These are phyloP conservation scores for Formica exsecta DNA, from an alignment of 1,140 invertebrate genomes.

Conservation along the genomic window DNA sequence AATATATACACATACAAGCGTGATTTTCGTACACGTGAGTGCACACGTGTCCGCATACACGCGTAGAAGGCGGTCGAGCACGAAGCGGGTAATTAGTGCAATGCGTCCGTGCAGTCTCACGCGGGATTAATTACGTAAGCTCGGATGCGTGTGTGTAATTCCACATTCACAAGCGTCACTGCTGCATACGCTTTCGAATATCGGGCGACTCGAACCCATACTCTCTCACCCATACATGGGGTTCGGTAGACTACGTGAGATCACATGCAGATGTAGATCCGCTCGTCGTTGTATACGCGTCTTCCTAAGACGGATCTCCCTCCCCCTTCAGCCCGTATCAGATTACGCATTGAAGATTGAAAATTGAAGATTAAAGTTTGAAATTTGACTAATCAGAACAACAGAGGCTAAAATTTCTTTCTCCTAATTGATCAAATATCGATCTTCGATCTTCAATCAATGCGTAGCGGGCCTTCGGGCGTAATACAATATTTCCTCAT, in stretches of 20 bases:
- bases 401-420: too few species aligned
- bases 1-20: background rate
- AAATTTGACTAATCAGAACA: too few species aligned
- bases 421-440: too few species aligned
- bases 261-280: background rate
- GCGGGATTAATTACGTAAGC: slow-evolving; percentile 75
- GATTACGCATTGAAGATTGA: too few species aligned
- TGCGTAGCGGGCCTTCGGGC: background rate
- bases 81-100: slow-evolving; percentile 76
- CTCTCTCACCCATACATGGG: background rate
- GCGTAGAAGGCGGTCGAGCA: slow-evolving; percentile 61
- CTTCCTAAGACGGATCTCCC: slow-evolving; percentile 50
- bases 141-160: slow-evolving; percentile 52
- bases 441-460: too few species aligned
- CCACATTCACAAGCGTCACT: slow-evolving; percentile 34
- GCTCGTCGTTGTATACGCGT: slow-evolving; percentile 44
- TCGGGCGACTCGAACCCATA: slow-evolving; percentile 6
- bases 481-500: too few species aligned
- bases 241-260: background rate
- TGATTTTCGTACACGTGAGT: background rate
- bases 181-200: slow-evolving; percentile 23
- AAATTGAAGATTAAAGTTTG: too few species aligned
- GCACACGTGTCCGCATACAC: slow-evolving; percentile 6
- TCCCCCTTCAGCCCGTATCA: too few species aligned
- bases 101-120: slow-evolving; percentile 67